A percentile compares a stretch with the other conserved stretches of the same genome.
Conservation (phyloP, 2,797 vertebrate genomes). For the Masticophis lateralis region DNA sequence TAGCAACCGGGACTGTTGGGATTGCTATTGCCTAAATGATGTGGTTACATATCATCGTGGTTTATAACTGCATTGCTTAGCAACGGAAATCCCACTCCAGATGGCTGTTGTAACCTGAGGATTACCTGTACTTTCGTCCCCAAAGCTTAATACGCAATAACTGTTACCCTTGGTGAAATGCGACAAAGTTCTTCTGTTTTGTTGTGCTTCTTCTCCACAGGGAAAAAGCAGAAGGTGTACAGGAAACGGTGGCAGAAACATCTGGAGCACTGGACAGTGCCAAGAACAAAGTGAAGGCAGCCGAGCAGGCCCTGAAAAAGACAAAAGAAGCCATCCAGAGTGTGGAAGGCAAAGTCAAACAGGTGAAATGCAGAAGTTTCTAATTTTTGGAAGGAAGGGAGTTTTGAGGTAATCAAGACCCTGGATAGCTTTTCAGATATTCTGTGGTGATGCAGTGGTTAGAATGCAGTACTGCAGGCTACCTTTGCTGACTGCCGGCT, state of each 20-base stretch:
- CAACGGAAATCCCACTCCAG: neutral
- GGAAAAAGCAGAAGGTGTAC: slow-evolving; percentile 68
- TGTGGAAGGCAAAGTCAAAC: slow-evolving; percentile 60
- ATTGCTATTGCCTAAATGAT: neutral
- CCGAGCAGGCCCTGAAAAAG: slow-evolving; percentile 62
- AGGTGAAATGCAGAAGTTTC: slow-evolving; percentile 53
- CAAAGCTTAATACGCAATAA: neutral
- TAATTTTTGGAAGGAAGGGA: neutral
- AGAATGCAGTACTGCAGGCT: too few species aligned
- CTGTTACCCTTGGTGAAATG: too few species aligned
- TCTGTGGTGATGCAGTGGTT: neutral
- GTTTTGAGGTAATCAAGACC: neutral
- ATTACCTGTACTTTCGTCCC: neutral
- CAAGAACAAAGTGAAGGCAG: slow-evolving; percentile 61
- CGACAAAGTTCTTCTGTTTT: neutral
- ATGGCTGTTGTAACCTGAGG: neutral
- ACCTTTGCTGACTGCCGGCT: too few species aligned
- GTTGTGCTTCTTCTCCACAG: slow-evolving; percentile 53
- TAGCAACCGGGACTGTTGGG: neutral
- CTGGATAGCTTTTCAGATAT: neutral
- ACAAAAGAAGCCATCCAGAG: slow-evolving; percentile 66
- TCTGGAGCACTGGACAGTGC: slow-evolving; percentile 67
- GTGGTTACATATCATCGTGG: neutral
- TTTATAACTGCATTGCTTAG: neutral
- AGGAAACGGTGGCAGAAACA: slow-evolving; percentile 62